Evolutionary conservation across 2,888 invertebrate genomes (phyloP), one percentile per base, ranked within the genome.

Genomic region (Drymonia ruficornis): DNA sequence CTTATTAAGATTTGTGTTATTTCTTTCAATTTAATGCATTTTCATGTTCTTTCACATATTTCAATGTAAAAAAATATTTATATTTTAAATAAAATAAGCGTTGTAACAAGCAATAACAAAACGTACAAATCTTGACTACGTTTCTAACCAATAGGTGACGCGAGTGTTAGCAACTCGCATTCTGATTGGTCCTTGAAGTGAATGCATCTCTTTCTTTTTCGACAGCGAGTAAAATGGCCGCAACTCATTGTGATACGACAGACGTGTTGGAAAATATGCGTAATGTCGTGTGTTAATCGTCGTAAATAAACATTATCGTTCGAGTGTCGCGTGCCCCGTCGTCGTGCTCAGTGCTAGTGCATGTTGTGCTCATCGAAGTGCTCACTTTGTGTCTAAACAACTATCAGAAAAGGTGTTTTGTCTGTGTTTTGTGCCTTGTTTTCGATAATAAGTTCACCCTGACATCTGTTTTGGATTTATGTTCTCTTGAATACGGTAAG

Each of bases 391-490:
- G 80, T 70, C 72, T 66, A 62, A 66, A 78, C 64, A 69, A 74
- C 67, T 71, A 78, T 76, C 66, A 70, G 67, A 65, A 79, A 78
- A 81, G 72, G 85, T 87, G 89, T 82, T 80, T 78, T 80, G 77
- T 78, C 72, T 75, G 86, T 90, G 89, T 90, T 87, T 86, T 86
- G 86, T 87, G 85, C 69, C 84, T 85, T 90, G 90, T 91, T 90
- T 89, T 88, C 80, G 72, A 74, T 76, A 80, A 83, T 83, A 85
- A 79, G 80, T 78, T 81, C 74, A 71, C 68, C 72, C 80, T 81
- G 83, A 76, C 76, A 75, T 80, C 76, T 82, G 78, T 86, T 85
- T 91, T 89, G 91, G 91, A 91, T 91, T 89, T 90, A 91, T 91
- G 91, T 86, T 84, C 84, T 83, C 83, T 87, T 87, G 83, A 83